Base-by-base conservation (phyloP, 2,888 invertebrate genomes). In the Enchytraeus crypticus region DNA sequence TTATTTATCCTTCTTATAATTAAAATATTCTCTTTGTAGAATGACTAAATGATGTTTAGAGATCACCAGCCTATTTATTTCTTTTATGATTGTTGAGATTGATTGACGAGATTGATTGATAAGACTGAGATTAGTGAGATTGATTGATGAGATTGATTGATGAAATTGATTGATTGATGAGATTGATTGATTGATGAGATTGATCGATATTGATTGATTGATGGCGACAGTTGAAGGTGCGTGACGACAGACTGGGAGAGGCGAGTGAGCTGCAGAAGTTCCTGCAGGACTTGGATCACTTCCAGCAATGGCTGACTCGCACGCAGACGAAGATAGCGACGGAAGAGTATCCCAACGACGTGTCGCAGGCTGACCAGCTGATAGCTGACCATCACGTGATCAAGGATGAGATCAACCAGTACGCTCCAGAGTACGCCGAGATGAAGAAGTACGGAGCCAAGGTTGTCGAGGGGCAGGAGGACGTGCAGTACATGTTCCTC, bases 401-500 rank as follows among this genome's bases (percentile, higher is more conserved):
- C 77, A 57, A 92, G 77, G 97, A 98, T 78, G 98, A 99, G 82
- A 98, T 99, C 73, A 96, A 98, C 79, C 97, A 96, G 77, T 98
- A 98, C 81, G 92, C 89, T 58, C 93, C 95, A 74, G 97, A 98
- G 79, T 97, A 95, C 77, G 89, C 89, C 73, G 90, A 91, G 84
- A 98, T 99, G 95, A 97, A 98, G 90, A 95, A 96, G 76, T 98
- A 97, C 76, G 99, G 98, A 47, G 95, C 72, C 60, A 74, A 75
- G 62, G 75, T 78, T 32, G 77, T 78, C 18, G 92, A 69, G 87
- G 77, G 77, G 57, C 91, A 79, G 88, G 66, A 69, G 14, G 98
- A 99, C 82, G 93, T 97, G 49, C 98, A 99, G 80, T 98, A 99
- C 83, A 97, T 99, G 97, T 99, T 99, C 89, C 83, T 99, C 73